Evolutionary conservation across 2,113 vertebrate species (phyloP).

Genomic region (Oxyura jamaicensis): DNA sequence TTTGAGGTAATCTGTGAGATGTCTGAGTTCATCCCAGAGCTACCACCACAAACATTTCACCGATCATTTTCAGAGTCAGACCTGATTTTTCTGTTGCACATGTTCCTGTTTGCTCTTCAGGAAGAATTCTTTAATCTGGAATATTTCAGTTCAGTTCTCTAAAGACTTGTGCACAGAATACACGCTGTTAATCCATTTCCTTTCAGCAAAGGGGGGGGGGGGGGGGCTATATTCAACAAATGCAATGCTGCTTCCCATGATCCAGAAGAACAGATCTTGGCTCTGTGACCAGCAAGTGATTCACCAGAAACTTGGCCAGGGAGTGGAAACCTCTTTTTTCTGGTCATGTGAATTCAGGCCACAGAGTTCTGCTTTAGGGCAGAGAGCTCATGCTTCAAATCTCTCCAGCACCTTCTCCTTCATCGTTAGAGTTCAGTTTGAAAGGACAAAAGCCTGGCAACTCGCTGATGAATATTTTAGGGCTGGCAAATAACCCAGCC

Average conservation of each 20-base stretch:
- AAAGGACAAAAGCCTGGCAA: slow-evolving; percentile 59
- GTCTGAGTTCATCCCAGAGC: background rate
- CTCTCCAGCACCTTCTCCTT: slow-evolving; percentile 30
- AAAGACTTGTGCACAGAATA: background rate
- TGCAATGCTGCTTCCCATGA: slow-evolving; percentile 20
- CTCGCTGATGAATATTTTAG: slow-evolving; percentile 52
- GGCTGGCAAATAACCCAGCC: slow-evolving; percentile 47
- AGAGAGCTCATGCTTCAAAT: slow-evolving; percentile 7
- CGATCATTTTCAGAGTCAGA: background rate
- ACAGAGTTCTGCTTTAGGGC: slow-evolving; percentile 21
- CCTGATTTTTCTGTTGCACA: background rate
- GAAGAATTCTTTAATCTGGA: background rate
- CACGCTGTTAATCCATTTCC: slow-evolving; percentile 42
- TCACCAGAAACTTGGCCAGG: slow-evolving; percentile 54
- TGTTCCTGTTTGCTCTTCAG: background rate
- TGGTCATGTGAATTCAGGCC: slow-evolving; percentile 37
- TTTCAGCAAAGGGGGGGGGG: background rate
- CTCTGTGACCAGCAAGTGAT: slow-evolving; percentile 45
- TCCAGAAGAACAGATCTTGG: slow-evolving; percentile 15
- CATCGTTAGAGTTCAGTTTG: background rate
- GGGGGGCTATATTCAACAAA: background rate
- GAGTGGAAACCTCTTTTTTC: slow-evolving; percentile 14
- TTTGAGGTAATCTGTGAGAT: background rate
- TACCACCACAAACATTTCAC: background rate
- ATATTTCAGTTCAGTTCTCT: background rate